Percentiles rank a stretch among this genome's conserved stretches.
Evolutionary conservation across 2,888 invertebrate species (phyloP).

Genomic region (Anoncus sp.): DNA sequence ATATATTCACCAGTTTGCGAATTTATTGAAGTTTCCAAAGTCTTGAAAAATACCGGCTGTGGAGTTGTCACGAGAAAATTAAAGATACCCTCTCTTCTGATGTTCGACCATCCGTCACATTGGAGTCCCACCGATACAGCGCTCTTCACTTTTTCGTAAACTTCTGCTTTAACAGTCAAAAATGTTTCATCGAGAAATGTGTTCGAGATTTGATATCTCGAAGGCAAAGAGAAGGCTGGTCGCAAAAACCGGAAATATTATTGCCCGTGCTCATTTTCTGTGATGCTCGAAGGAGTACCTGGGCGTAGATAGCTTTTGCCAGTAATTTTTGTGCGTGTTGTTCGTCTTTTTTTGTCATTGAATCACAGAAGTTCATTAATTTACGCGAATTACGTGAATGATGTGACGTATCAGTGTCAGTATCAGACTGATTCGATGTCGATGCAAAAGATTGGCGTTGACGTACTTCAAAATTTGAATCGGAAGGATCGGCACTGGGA

Average conservation of each 20-base stretch:
- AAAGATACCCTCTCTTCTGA: not conserved
- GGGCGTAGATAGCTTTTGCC: too few relatives aligned
- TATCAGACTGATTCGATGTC: too few relatives aligned
- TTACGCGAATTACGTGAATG: too few relatives aligned
- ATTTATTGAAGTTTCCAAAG: not conserved
- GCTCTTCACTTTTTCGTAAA: not conserved
- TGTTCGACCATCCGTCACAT: not conserved
- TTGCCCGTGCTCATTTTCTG: not conserved
- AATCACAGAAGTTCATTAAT: too few relatives aligned
- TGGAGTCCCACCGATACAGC: not conserved
- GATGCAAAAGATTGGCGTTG: too few relatives aligned
- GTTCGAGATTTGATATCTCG: not conserved
- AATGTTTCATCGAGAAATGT: not conserved
- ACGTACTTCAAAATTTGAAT: too few relatives aligned
- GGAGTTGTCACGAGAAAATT: conserved; percentile 5
- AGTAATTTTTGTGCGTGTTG: too few relatives aligned
- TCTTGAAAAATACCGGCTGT: conserved; percentile 10
- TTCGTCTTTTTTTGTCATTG: too few relatives aligned
- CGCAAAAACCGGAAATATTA: not conserved
- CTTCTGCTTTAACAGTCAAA: not conserved
- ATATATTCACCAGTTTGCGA: not conserved
- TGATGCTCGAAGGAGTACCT: not conserved
- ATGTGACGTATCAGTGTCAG: too few relatives aligned
- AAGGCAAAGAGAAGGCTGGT: not conserved
- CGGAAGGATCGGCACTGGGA: too few relatives aligned